A percentile compares a stretch with the other conserved stretches of the same genome.
These are phyloP conservation scores for Rhineura floridana DNA, from an alignment of 2,113 vertebrate genomes.

Conservation along the genomic window DNA sequence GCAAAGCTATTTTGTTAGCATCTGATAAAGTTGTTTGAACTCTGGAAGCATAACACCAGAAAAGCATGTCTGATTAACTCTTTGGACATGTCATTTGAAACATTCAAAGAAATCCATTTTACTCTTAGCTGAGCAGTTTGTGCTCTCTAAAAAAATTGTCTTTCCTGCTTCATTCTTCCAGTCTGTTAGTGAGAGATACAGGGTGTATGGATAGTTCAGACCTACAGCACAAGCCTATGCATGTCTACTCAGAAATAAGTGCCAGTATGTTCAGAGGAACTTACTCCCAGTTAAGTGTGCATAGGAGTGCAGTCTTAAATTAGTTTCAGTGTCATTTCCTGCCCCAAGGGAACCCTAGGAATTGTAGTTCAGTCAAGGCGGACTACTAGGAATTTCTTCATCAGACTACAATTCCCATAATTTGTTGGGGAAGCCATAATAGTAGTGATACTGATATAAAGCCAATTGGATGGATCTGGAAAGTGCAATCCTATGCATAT, in stretches of 20 bases:
- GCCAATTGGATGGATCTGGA: background rate
- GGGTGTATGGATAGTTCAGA: background rate
- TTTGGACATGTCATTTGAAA: conserved; percentile 3
- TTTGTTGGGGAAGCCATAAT: background rate
- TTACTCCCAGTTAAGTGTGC: too few species aligned
- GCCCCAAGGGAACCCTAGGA: background rate
- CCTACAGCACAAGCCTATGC: too few species aligned
- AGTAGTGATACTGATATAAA: too few species aligned
- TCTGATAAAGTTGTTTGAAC: conserved; percentile 20
- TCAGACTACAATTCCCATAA: background rate
- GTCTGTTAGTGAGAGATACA: background rate
- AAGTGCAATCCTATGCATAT: background rate
- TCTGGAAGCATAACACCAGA: background rate
- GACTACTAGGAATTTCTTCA: background rate
- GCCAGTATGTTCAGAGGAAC: too few species aligned
- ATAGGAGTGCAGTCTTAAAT: background rate
- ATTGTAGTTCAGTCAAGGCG: background rate
- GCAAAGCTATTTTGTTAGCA: conserved; percentile 9
- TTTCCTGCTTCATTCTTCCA: background rate
- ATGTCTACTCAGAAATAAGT: too few species aligned
- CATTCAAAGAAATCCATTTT: background rate
- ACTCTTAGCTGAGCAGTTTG: background rate
- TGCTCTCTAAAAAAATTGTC: background rate
- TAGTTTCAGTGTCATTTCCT: background rate
- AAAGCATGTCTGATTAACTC: background rate